These are phyloP conservation scores for Choreutis nemorana DNA, from an alignment of 2,888 invertebrate genomes.

Conservation along the genomic window DNA sequence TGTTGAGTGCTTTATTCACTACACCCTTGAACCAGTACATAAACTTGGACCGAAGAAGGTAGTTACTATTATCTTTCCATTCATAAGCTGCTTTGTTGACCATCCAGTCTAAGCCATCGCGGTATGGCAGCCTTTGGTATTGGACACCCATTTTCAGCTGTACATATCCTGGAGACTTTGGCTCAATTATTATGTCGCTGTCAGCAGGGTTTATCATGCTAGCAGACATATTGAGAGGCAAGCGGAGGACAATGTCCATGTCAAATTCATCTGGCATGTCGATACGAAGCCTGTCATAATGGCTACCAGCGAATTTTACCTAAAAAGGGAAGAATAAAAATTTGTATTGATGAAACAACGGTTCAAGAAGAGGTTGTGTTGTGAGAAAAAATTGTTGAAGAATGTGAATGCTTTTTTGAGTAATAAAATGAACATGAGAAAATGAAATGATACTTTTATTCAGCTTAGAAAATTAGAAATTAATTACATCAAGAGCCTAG, in stretches of 20 bases:
- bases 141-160: conserved; percentile 41
- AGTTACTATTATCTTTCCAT: conserved; percentile 44
- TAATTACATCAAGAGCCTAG: too few relatives aligned
- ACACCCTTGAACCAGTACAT: conserved; percentile 63
- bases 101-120: conserved; percentile 26
- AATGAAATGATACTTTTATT: too few relatives aligned
- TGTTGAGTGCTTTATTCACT: conserved; percentile 40
- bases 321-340: conserved; percentile 12
- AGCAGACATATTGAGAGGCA: conserved; percentile 41
- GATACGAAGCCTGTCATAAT: conserved; percentile 64
- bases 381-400: too few relatives aligned
- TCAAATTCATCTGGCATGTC: conserved; percentile 68
- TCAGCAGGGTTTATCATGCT: conserved; percentile 18
- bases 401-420: too few relatives aligned
- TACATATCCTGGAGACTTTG: conserved; percentile 47
- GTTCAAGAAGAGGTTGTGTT: too few relatives aligned
- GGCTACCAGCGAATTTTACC: conserved; percentile 66
- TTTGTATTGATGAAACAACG: too few relatives aligned
- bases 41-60: conserved; percentile 48
- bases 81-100: conserved; percentile 34
- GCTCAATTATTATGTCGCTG: conserved; percentile 38
- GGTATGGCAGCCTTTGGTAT: conserved; percentile 25
- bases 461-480: too few relatives aligned
- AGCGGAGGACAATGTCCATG: conserved; percentile 59
- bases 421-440: too few relatives aligned